Evolutionary conservation across 2,113 vertebrate species (phyloP).

Genomic region (Hippocampus comes): DNA sequence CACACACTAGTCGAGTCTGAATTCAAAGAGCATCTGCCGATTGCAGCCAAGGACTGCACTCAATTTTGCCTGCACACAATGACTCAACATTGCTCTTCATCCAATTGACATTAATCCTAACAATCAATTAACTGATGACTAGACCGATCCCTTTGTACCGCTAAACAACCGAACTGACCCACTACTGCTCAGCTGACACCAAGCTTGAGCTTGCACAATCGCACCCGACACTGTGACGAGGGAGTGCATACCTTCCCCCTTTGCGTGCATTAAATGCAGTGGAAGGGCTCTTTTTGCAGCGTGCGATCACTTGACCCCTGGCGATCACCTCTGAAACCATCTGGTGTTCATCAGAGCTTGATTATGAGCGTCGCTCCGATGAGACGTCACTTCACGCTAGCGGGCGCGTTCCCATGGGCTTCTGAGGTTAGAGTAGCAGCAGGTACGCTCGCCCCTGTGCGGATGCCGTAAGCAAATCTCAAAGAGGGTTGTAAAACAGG

Average conservation of each 20-base stretch:
- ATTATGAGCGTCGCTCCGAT: slow-evolving; percentile 18
- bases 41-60: not conserved
- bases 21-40: not conserved
- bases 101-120: not conserved
- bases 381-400: slow-evolving; percentile 14
- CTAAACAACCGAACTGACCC: not conserved
- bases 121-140: not conserved
- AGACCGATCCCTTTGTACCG: too few species aligned
- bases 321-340: slow-evolving; percentile 25
- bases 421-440: slow-evolving; percentile 8
- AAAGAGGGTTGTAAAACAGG: slow-evolving; percentile 60
- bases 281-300: slow-evolving; percentile 5
- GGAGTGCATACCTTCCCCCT: not conserved
- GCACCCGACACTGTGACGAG: not conserved
- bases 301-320: slow-evolving; percentile 31
- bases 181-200: not conserved
- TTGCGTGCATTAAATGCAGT: not conserved
- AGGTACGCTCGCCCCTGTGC: slow-evolving; percentile 21
- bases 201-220: not conserved
- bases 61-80: not conserved
- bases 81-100: not conserved
- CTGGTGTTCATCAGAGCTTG: slow-evolving; percentile 35
- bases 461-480: slow-evolving; percentile 56
- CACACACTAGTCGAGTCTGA: not conserved
- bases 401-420: slow-evolving; percentile 6